Base-by-base conservation (phyloP, 2,888 invertebrate genomes). In the Alentia gelatinosa region DNA sequence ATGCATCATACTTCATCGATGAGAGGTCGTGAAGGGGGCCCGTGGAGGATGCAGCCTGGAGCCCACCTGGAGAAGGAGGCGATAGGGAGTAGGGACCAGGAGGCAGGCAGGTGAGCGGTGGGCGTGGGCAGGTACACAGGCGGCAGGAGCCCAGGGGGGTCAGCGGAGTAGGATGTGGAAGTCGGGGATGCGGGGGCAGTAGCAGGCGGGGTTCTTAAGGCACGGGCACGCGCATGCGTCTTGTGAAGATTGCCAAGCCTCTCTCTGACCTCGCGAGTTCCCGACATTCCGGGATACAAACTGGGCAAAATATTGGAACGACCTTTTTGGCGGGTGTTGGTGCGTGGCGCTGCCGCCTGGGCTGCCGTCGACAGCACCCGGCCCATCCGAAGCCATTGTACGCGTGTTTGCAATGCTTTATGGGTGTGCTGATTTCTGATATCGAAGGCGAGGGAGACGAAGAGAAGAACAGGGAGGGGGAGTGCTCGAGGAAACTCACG, bases 231-330 rank as follows among this genome's bases (percentile, higher is more conserved):
- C 33, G 30, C 33, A 30, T 3, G 68, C 23, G 4, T 68, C 68
- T 68, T 68, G 68, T 68, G 68, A 68, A 68, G 68, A 68, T 68
- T 68, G 68, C 68, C 68, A 68, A 68, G 30, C 68, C 68, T 68
- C 5, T 30, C 68, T 3, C 68, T 68, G 68, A 68, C 68, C 68
- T 19, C 30, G 1, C 30, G 30, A 68, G 68, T 68, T 4, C 68
- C 68, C 1, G n/a, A 68, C 68, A 68, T 68, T 30, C 68, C 68
- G 68, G 68, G 33, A 68, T 68, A 26, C 68, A 68, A 68, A 68
- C 68, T 68, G 68, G 68, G 68, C 68, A 68, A 68, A 68, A 68
- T 68, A 68, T 68, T 68, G 68, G 68, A 68, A 30, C 68, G 68
- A 68, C 68, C 68, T 68, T 68, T 68, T 68, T 68, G 15, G 33